Base-by-base conservation (phyloP, 2,888 invertebrate species). In the Aphidoletes aphidimyza region DNA sequence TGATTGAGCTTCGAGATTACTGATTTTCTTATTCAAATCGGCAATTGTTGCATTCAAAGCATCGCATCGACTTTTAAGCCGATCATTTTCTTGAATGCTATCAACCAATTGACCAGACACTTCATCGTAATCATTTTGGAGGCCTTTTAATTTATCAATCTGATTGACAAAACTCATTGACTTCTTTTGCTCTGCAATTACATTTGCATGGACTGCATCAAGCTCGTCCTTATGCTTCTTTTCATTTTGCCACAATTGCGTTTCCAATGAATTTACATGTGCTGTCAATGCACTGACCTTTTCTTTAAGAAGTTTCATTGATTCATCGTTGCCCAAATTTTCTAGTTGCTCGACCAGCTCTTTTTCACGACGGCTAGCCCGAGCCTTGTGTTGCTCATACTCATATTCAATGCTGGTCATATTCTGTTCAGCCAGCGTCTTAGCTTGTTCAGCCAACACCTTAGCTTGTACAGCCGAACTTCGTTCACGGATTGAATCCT, bases 91-190 rank as follows among this genome's bases (percentile, higher is more conserved):
- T 84, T 92, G 91, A 84, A 93, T 90, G 85, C 89, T 91, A 83
- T 93, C 93, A 89, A 93, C 91, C 1, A 93, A 86, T 87, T 92
- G 91, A 54, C 90, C 91, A 0, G 93, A 93, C 36, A 93, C 88
- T 83, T 89, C 89, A 86, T 92, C 91, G 87, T 92, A 91, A 88
- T 92, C 92, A 19, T 89, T 88, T 88, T 92, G 91, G 85, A 93
- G 88, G 37, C 87, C 88, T 85, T 88, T 36, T 0, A 81, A 81
- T 81, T 37, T 37, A 1, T 37, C n/a, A n/a, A 3, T 17, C 17
- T 34, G 78, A 9, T 34, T 78, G 1, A 3, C 36, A n/a, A 14
- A 17, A 30, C 36, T 3, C 86, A 42, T 17, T n/a, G n/a, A 89
- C 83, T 19, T 88, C 86, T 0, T 84, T 85, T 88, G 88, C 59